Percentiles rank a stretch among this genome's conserved stretches.
Conservation (phyloP, 2,888 invertebrate genomes). For the Pammene aurita region DNA sequence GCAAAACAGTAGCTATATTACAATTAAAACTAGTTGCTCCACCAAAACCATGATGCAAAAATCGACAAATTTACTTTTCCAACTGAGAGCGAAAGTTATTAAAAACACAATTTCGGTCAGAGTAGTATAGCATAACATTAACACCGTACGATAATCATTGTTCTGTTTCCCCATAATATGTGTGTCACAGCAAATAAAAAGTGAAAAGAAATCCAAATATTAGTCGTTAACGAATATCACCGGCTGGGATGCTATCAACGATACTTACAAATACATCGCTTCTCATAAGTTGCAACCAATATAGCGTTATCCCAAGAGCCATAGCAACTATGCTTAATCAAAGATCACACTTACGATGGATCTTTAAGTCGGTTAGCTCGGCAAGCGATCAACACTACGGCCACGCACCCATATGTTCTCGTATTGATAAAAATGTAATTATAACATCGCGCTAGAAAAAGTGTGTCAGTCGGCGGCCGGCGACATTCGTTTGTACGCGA, state of each 20-base stretch:
- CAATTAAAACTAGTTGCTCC: conserved; percentile 3
- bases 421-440: conserved; percentile 61
- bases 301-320: background rate
- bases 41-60: background rate
- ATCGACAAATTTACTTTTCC: conserved; percentile 13
- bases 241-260: background rate
- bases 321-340: background rate
- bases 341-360: background rate
- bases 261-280: background rate
- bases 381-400: conserved; percentile 4
- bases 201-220: conserved; percentile 49
- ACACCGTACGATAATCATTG: conserved; percentile 32
- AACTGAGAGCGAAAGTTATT: conserved; percentile 31
- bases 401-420: conserved; percentile 48
- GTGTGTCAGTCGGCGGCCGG: conserved; percentile 70
- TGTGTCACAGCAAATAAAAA: conserved; percentile 47
- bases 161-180: conserved; percentile 38
- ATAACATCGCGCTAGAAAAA: conserved; percentile 66
- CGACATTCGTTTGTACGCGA: conserved; percentile 51
- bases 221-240: conserved; percentile 44
- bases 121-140: conserved; percentile 33
- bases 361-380: background rate
- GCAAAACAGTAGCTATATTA: background rate
- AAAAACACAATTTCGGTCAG: conserved; percentile 25
- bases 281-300: background rate